Conservation (phyloP, 2,888 invertebrate genomes). For the Beris morrisii region DNA sequence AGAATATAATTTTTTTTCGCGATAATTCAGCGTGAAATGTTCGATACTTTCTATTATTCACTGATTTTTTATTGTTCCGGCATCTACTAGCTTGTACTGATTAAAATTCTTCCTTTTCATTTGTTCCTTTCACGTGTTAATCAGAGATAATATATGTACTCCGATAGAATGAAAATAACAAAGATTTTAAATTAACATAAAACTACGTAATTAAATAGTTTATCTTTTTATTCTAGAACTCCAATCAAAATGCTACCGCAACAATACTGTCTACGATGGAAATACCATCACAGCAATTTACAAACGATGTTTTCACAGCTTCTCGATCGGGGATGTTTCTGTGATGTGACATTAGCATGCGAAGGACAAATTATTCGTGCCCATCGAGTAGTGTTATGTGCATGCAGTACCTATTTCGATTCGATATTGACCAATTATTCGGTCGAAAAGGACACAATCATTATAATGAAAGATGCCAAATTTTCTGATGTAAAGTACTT, state of each 20-base stretch:
- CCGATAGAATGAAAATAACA: too few species aligned
- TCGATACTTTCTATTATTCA: too few species aligned
- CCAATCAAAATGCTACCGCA: conserved; percentile 69
- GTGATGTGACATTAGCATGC: conserved; percentile 87
- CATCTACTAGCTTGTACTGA: too few species aligned
- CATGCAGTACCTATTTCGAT: conserved; percentile 91
- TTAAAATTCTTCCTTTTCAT: too few species aligned
- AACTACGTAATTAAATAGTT: too few species aligned
- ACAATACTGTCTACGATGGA: conserved; percentile 91
- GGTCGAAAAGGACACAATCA: conserved; percentile 78
- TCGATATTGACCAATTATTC: conserved; percentile 76
- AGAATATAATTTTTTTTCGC: too few species aligned
- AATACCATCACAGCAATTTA: conserved; percentile 88
- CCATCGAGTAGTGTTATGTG: conserved; percentile 85
- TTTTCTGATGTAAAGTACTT: conserved; percentile 87
- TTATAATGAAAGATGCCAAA: conserved; percentile 87
- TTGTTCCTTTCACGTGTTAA: too few species aligned
- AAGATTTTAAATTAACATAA: too few species aligned
- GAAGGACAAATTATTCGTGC: conserved; percentile 78
- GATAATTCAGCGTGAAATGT: too few species aligned
- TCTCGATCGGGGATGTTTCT: conserved; percentile 83
- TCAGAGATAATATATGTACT: too few species aligned
- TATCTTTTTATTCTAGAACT: too few species aligned
- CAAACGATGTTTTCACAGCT: conserved; percentile 88
- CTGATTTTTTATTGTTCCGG: too few species aligned